These are phyloP conservation scores for Eilema caniola DNA, from an alignment of 2,888 invertebrate genomes.

Conservation along the genomic window DNA sequence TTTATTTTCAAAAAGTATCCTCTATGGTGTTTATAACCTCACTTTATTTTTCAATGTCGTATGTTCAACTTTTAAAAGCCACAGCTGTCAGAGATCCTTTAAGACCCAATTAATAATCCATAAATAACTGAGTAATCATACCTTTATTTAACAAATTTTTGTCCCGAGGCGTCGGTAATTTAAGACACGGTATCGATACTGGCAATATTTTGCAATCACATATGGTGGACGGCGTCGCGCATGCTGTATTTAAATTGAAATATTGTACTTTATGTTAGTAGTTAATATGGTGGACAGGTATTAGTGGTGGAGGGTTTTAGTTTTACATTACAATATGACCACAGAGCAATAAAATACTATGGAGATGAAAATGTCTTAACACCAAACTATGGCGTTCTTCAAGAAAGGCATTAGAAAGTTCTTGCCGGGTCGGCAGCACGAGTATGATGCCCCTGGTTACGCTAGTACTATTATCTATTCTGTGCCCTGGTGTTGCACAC, in stretches of 20 bases:
- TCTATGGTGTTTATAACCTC: background rate
- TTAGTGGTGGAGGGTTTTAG: background rate
- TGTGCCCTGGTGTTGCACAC: no score
- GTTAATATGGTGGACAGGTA: conserved; percentile 34
- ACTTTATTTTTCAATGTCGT: background rate
- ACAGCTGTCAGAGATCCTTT: conserved; percentile 27
- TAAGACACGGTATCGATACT: conserved; percentile 31
- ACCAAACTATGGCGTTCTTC: no score
- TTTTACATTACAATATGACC: background rate
- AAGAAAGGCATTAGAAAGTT: no score
- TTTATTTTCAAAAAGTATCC: background rate
- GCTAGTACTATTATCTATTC: no score
- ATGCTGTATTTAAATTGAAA: conserved; percentile 56
- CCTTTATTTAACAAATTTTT: conserved; percentile 44
- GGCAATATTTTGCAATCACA: conserved; percentile 56
- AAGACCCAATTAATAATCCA: conserved; percentile 45
- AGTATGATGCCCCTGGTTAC: no score
- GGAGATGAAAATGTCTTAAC: background rate
- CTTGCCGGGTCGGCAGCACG: no score
- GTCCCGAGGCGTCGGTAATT: conserved; percentile 37
- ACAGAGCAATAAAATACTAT: background rate
- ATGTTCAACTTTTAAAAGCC: background rate
- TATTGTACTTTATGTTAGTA: conserved; percentile 39
- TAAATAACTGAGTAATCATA: conserved; percentile 46
- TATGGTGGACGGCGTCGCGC: conserved; percentile 39